Evolutionary conservation across 2,888 invertebrate species (phyloP), one percentile per base, ranked within the genome.

Genomic region (Zootermopsis nevadensis): DNA sequence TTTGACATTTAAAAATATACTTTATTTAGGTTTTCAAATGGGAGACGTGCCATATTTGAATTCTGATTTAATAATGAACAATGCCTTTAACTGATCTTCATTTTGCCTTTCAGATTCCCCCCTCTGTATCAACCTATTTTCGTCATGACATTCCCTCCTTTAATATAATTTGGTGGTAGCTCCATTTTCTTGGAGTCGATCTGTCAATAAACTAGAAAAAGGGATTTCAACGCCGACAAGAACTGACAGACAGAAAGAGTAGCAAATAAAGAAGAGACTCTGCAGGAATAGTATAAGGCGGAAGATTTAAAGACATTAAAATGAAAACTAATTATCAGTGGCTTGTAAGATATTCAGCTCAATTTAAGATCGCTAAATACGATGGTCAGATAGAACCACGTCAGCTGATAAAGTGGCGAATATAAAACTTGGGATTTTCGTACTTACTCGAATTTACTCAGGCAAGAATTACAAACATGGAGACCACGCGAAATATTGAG

Each of bases 131-230:
- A 12, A 42, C 42, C 42, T 42, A 42, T 42, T 42, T 42, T 7
- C 48, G 19, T 48, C 48, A 19, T 15, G 48, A 48, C 22, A 48
- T 19, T 60, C n/a, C 60, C 60, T n/a, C 60, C 60, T 27, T n/a
- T 60, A n/a, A 60, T 60, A 60, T 60, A 60, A 60, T 60, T 60
- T 60, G n/a, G 27, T 60, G n/a, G n/a, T n/a, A 27, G 60, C 60
- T n/a, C 27, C 60, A 27, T 27, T 12, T n/a, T 7, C 7, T 7
- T 15, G 60, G 12, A 8, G n/a, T 27, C 8, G 60, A 60, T n/a
- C 27, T 27, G 60, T 27, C 60, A 27, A 60, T 60, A 60, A 27
- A 60, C 27, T 6, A 27, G 60, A 6, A 6, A 27, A 60, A 60
- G n/a, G 60, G 27, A 60, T 60, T 27, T 60, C 19, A 48, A 48